A percentile compares a stretch with the other conserved stretches of the same genome.
Evolutionary conservation across 2,113 vertebrate species (phyloP).

Genomic region (Chascanopsetta lugubris): DNA sequence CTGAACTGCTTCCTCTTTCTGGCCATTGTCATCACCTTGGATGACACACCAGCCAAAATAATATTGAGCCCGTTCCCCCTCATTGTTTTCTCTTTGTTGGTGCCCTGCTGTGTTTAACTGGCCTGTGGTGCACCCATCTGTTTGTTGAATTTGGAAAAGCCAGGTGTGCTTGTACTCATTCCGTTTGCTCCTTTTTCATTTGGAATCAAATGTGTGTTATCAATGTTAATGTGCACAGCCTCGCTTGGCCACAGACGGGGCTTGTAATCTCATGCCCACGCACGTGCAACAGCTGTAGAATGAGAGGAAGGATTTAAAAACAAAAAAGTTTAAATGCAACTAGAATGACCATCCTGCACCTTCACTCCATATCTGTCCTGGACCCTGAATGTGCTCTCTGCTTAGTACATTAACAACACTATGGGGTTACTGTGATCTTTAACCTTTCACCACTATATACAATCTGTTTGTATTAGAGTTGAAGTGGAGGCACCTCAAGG

Average conservation of each 20-base stretch:
- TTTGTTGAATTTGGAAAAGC: constrained; percentile 44
- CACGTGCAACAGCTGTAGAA: not conserved
- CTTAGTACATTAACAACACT: too few relatives aligned
- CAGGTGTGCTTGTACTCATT: constrained; percentile 65
- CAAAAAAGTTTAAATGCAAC: too few relatives aligned
- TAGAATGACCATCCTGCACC: too few relatives aligned
- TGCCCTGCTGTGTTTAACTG: constrained; percentile 37
- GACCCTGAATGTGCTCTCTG: too few relatives aligned
- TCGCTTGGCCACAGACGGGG: constrained; percentile 30
- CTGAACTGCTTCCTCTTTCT: constrained; percentile 17
- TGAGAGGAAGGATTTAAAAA: too few relatives aligned
- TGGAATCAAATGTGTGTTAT: constrained; percentile 59
- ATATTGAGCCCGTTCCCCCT: constrained; percentile 9
- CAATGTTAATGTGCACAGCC: constrained; percentile 63
- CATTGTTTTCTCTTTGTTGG: constrained; percentile 31
- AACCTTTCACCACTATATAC: too few relatives aligned
- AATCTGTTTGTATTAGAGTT: too few relatives aligned
- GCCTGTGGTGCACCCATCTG: constrained; percentile 61
- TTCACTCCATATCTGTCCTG: too few relatives aligned
- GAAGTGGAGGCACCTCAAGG: too few relatives aligned
- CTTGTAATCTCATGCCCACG: constrained; percentile 16
- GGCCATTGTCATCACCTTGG: constrained; percentile 29
- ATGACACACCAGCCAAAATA: constrained; percentile 22
- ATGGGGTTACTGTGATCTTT: too few relatives aligned
- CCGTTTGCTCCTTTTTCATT: constrained; percentile 64